Percentiles rank a stretch among this genome's conserved stretches.
These are phyloP conservation scores for Mycetomoellerius zeteki DNA, from an alignment of 1,140 invertebrate genomes.

Conservation along the genomic window DNA sequence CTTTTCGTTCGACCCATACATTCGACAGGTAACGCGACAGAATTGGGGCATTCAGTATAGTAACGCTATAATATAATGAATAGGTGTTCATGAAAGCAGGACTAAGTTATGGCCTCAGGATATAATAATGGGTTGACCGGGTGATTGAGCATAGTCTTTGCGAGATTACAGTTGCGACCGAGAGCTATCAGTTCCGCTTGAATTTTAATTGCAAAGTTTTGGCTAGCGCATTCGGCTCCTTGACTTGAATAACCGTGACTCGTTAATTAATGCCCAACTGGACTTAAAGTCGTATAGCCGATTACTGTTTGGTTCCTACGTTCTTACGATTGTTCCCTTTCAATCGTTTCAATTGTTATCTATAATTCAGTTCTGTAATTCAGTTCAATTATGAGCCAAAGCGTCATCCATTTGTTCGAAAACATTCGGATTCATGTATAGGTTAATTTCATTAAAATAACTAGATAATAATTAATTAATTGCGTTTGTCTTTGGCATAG, in stretches of 20 bases:
- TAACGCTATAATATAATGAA: neutral
- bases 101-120: slow-evolving; percentile 20
- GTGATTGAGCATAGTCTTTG: slow-evolving; percentile 54
- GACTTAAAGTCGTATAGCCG: slow-evolving; percentile 1
- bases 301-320: slow-evolving; percentile 8
- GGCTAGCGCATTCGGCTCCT: slow-evolving; percentile 17
- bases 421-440: neutral
- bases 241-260: slow-evolving; percentile 34
- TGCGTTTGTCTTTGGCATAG: neutral
- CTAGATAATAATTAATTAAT: slow-evolving; percentile 28
- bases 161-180: slow-evolving; percentile 54
- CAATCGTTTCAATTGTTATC: neutral
- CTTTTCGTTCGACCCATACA: neutral
- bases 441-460: slow-evolving; percentile 32
- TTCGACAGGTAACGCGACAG: neutral
- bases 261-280: slow-evolving; percentile 64
- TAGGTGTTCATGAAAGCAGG: neutral
- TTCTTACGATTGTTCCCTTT: neutral
- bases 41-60: slow-evolving; percentile 1
- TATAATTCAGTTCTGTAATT: neutral
- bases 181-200: slow-evolving; percentile 51
- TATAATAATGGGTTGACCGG: slow-evolving; percentile 51
- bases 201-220: slow-evolving; percentile 72
- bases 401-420: neutral
- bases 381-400: neutral